These are phyloP conservation scores for Neomorphus geoffroyi DNA, from an alignment of 2,797 vertebrate genomes.

Conservation along the genomic window DNA sequence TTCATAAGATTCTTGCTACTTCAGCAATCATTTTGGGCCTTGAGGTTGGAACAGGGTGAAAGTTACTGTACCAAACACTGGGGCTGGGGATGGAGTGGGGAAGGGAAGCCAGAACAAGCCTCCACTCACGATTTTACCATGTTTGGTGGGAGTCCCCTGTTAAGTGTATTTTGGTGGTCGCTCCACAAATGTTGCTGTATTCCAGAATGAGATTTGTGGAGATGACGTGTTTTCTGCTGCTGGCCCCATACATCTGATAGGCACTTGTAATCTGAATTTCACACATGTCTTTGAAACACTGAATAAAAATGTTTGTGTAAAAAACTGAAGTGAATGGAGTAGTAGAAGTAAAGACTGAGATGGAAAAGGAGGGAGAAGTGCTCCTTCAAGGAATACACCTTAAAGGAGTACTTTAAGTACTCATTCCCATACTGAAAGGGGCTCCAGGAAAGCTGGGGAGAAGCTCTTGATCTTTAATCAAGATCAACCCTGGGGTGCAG, in stretches of 20 bases:
- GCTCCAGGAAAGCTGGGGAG: too few species aligned
- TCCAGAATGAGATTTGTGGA: background rate
- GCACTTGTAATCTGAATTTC: background rate
- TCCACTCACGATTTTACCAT: background rate
- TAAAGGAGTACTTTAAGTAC: too few species aligned
- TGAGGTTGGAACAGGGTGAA: background rate
- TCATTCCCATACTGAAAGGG: too few species aligned
- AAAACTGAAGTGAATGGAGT: background rate
- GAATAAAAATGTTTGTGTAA: background rate
- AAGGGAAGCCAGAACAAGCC: background rate
- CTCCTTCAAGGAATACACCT: too few species aligned
- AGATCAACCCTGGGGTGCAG: too few species aligned
- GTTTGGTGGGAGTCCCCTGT: background rate
- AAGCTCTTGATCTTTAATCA: too few species aligned
- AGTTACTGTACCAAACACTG: background rate
- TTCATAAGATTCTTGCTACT: slow-evolving; percentile 60
- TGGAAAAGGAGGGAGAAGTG: background rate
- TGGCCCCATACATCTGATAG: background rate
- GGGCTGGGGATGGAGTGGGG: background rate
- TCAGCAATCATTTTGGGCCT: slow-evolving; percentile 8
- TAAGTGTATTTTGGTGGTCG: background rate
- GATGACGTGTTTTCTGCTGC: background rate
- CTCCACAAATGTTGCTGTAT: background rate
- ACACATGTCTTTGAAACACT: background rate
- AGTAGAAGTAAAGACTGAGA: background rate